These are phyloP conservation scores for Tipula confusa DNA, from an alignment of 2,888 invertebrate genomes.

Conservation along the genomic window DNA sequence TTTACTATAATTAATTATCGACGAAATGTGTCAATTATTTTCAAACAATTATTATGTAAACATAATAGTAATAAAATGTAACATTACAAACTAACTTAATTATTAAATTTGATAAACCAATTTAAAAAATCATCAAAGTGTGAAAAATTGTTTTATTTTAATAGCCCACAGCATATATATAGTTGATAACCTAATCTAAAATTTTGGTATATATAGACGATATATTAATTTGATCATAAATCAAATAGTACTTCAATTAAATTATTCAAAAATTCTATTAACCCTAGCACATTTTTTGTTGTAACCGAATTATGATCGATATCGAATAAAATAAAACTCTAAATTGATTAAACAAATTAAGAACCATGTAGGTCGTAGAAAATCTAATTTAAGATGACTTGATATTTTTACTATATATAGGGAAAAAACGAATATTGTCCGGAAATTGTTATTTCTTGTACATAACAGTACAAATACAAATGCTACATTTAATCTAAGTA, in stretches of 20 bases:
- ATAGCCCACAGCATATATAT: neutral
- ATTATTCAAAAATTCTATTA: neutral
- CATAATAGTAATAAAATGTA: neutral
- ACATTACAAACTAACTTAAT: neutral
- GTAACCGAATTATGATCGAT: neutral
- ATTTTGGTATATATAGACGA: neutral
- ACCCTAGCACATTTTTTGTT: neutral
- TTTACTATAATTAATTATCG: too few species aligned
- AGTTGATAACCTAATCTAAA: too few species aligned
- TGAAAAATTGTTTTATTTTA: neutral
- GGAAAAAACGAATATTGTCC: neutral
- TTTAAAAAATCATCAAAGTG: neutral
- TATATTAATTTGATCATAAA: neutral
- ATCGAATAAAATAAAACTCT: neutral
- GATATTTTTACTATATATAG: neutral
- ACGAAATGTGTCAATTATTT: neutral
- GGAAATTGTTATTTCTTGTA: neutral
- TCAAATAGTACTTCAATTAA: neutral
- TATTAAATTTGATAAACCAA: neutral
- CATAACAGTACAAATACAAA: neutral
- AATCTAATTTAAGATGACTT: neutral
- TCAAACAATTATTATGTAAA: neutral
- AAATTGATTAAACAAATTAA: neutral
- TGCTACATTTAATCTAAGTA: neutral
- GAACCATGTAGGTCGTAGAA: neutral